Evolutionary conservation across 2,113 vertebrate species (phyloP).

Genomic region (Melospiza georgiana): DNA sequence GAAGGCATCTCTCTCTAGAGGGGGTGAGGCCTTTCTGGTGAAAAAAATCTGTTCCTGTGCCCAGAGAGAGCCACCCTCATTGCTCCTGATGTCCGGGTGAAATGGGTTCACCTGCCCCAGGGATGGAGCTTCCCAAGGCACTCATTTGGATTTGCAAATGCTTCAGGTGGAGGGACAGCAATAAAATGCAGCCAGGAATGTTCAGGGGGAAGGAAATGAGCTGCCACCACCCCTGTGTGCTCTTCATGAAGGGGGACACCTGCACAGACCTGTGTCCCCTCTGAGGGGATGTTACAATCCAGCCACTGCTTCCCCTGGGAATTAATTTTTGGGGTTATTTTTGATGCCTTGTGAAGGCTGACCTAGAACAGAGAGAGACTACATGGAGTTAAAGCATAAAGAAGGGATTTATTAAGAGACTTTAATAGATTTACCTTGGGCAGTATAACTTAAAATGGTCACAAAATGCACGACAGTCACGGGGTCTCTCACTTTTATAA

Average conservation of each 20-base stretch:
- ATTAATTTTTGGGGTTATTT: background rate
- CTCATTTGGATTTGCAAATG: background rate
- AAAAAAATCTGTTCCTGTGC: background rate
- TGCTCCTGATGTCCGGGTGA: background rate
- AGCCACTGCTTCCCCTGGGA: background rate
- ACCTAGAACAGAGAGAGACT: background rate
- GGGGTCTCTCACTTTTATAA: background rate
- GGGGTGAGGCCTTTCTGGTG: background rate
- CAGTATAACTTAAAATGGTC: background rate
- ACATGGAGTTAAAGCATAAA: background rate
- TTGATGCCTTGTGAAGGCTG: background rate
- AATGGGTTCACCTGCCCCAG: background rate
- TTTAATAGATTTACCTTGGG: background rate
- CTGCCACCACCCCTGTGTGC: background rate
- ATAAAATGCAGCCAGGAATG: background rate
- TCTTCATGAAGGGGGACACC: background rate
- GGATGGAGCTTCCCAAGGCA: background rate
- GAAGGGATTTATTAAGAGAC: background rate
- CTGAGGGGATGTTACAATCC: background rate
- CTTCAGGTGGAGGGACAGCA: background rate
- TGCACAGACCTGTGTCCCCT: background rate
- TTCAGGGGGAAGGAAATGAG: background rate
- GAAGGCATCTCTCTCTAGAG: background rate
- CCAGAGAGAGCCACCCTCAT: background rate
- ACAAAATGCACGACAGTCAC: fast-evolving